A percentile compares a stretch with the other conserved stretches of the same genome.
phyloP scores from a whole-genome alignment of 2,797 vertebrate genomes.

The Pangasius sanitwongsei region DNA sequence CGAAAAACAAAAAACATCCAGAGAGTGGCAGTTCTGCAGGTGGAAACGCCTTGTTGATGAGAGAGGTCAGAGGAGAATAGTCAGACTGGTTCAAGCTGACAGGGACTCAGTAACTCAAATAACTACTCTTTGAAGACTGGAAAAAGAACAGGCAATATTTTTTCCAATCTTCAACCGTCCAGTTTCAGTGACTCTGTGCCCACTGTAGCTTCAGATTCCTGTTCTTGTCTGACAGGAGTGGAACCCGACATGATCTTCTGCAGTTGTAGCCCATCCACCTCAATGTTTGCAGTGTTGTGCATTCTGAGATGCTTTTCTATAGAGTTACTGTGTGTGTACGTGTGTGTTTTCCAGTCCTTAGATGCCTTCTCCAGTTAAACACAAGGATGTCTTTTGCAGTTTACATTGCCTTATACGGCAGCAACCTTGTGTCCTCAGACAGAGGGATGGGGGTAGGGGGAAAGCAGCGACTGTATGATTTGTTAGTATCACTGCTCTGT shows the following conservation, averaged over 20 bases:
- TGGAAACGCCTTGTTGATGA: not conserved
- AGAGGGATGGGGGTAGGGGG: not conserved
- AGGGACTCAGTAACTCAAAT: not conserved
- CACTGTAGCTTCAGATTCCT: not conserved
- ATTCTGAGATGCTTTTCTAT: conserved; percentile 14
- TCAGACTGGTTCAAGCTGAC: not conserved
- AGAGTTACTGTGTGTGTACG: conserved; percentile 5
- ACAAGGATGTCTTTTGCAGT: conserved; percentile 36
- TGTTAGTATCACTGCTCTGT: conserved; percentile 31
- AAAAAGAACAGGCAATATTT: not conserved
- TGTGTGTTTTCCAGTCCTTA: conserved; percentile 34
- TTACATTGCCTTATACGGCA: conserved; percentile 43
- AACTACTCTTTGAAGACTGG: not conserved
- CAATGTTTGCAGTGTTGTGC: not conserved
- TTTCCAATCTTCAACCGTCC: not conserved
- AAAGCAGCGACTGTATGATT: conserved; percentile 25
- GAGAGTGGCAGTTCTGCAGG: not conserved
- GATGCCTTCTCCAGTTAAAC: conserved; percentile 39
- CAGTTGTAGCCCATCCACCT: not conserved
- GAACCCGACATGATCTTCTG: not conserved
- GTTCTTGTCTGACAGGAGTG: not conserved
- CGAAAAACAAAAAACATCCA: not conserved
- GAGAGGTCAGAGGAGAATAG: not conserved
- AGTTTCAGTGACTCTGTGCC: not conserved
- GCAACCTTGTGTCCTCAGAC: conserved; percentile 26